phyloP scores from a whole-genome alignment of 2,797 vertebrate genomes.

The Cetoscarus ocellatus region DNA sequence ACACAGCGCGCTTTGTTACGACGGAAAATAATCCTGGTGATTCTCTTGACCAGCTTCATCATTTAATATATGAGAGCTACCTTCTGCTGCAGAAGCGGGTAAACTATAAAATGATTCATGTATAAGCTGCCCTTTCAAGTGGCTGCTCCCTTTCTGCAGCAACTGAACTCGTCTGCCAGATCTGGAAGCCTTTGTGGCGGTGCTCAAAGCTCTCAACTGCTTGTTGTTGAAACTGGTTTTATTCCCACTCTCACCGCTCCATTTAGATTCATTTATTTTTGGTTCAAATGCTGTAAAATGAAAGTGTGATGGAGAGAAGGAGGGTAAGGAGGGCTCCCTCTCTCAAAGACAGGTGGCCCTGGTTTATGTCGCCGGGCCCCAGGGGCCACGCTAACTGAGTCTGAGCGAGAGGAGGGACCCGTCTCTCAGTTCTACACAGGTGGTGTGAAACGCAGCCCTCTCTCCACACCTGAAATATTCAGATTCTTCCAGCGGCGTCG shows the following conservation, averaged over 20 bases:
- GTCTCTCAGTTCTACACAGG: constrained; percentile 81
- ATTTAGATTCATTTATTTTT: constrained; percentile 88
- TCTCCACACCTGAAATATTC: constrained; percentile 89
- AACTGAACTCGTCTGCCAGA: constrained; percentile 50
- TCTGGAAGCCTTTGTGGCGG: constrained; percentile 66
- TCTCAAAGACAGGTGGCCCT: constrained; percentile 85
- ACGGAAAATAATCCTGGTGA: constrained; percentile 47
- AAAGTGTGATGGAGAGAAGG: constrained; percentile 66
- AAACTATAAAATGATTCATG: constrained; percentile 68
- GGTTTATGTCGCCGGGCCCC: constrained; percentile 82
- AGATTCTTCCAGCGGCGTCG: constrained; percentile 81
- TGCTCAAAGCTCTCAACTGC: constrained; percentile 68
- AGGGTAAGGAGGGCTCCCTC: constrained; percentile 72
- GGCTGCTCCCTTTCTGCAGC: constrained; percentile 57
- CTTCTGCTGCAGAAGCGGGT: constrained; percentile 51
- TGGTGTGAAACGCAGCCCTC: constrained; percentile 82
- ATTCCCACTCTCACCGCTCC: constrained; percentile 86
- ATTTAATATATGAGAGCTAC: constrained; percentile 49
- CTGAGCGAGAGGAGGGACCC: constrained; percentile 80
- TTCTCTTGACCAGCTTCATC: constrained; percentile 52
- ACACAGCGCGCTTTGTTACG: constrained; percentile 13
- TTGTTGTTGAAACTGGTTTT: constrained; percentile 74
- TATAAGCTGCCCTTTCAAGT: constrained; percentile 74
- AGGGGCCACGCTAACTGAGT: constrained; percentile 78
- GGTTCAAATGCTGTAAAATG: constrained; percentile 83